A percentile compares a stretch with the other conserved stretches of the same genome.
These are phyloP conservation scores for Eupithecia dodoneata DNA, from an alignment of 2,888 invertebrate species.

Conservation along the genomic window DNA sequence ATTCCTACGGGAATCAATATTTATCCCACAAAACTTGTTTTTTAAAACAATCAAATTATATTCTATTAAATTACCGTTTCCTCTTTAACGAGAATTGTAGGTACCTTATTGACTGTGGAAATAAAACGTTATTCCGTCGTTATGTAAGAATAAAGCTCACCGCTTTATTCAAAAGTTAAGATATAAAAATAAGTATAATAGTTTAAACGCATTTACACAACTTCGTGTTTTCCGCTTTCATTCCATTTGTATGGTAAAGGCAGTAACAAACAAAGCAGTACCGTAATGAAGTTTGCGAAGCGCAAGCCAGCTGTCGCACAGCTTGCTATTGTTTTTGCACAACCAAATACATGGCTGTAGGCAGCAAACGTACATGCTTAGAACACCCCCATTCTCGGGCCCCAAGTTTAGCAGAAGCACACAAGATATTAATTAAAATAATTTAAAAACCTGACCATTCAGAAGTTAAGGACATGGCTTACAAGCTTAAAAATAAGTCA, in stretches of 20 bases:
- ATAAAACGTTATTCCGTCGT: not conserved
- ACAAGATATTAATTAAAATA: no score
- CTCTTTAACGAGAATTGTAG: not conserved
- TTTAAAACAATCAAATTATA: no score
- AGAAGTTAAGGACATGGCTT: no score
- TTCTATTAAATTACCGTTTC: not conserved
- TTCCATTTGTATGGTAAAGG: constrained; percentile 9
- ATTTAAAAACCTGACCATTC: no score
- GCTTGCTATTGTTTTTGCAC: constrained; percentile 36
- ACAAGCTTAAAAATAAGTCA: no score
- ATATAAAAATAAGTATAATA: not conserved
- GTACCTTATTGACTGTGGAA: not conserved
- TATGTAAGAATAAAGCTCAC: no score
- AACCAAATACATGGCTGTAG: not conserved
- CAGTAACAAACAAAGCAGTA: not conserved
- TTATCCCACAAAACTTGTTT: no score
- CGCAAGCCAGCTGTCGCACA: constrained; percentile 45
- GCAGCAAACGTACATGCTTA: constrained; percentile 4
- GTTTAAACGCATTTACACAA: not conserved
- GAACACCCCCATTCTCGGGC: not conserved
- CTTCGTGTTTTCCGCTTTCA: not conserved
- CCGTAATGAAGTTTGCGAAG: constrained; percentile 44
- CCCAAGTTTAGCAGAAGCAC: not conserved
- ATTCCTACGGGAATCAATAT: no score
- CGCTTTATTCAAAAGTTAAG: not conserved